Conservation (phyloP, 2,888 invertebrate species). For the Watsonalla cultraria region DNA sequence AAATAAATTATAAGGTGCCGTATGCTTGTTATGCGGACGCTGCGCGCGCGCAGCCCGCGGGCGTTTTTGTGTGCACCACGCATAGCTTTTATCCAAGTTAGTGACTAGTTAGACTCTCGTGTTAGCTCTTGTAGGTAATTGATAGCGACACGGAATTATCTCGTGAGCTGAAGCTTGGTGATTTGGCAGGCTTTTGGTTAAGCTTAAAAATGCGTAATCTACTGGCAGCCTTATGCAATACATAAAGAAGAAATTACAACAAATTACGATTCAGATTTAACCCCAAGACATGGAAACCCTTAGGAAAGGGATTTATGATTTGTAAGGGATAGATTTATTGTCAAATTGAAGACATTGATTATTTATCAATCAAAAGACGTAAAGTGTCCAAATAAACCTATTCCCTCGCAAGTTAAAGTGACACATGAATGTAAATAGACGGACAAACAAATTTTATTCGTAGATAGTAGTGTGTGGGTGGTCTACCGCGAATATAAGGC, state of each 20-base stretch:
- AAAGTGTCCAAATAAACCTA: not conserved
- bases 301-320: too few species aligned
- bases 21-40: slow-evolving; percentile 29
- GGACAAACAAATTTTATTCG: slow-evolving; percentile 21
- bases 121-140: slow-evolving; percentile 24
- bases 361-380: too few species aligned
- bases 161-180: not conserved
- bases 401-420: slow-evolving; percentile 2
- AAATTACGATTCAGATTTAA: too few species aligned
- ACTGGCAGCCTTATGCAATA: too few species aligned
- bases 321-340: too few species aligned
- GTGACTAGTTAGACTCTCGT: slow-evolving; percentile 55
- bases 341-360: too few species aligned
- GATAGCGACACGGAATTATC: not conserved
- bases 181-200: too few species aligned
- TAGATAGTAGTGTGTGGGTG: slow-evolving; percentile 23
- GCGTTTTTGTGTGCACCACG: slow-evolving; percentile 58
- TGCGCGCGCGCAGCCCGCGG: slow-evolving; percentile 51
- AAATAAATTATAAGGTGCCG: not conserved
- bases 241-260: too few species aligned
- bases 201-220: too few species aligned
- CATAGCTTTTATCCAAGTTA: slow-evolving; percentile 68
- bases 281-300: too few species aligned
- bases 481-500: slow-evolving; percentile 24
- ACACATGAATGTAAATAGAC: slow-evolving; percentile 3